Base-by-base conservation (phyloP, 2,113 vertebrate species). In the Callipepla squamata region DNA sequence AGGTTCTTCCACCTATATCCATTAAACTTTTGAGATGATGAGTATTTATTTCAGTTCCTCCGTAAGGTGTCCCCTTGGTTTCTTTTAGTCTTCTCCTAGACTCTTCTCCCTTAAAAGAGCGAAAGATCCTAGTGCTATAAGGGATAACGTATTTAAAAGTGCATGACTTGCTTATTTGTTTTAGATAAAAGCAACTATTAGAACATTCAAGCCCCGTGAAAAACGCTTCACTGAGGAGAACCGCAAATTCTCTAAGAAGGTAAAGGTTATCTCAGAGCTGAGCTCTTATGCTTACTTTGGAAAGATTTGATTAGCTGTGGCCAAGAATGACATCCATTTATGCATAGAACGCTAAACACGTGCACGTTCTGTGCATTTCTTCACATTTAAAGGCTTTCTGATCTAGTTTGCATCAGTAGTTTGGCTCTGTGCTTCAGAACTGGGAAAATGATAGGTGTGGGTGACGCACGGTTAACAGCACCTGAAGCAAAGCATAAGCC, bases 191-290 rank as follows among this genome's bases (percentile, higher is more conserved):
- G 99, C 99, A 77, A 98, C 98, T 18, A 73, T 99, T 80, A 98
- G 96, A 96, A 98, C 98, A 34, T 99, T 99, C 92, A 95, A 97
- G 51, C 98, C 99, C 11, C 98, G 98, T 90, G 99, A 99, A 94
- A 97, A 96, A 36, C 98, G 98, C 95, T 98, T 98, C 74, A 88
- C 94, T 5, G 99, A 99, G 92, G 99, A 99, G 67, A 98, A 97
- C 82, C 95, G 97, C 38, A 99, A 99, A 94, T 98, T 99, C 93
- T 98, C 98, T 90, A 99, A 99, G 98, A 99, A 99, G 99, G 99
- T 99, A 92, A 83, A 98, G 25, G 23, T 96, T 21, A 25, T 65
- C 6, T 8, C 58, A 34, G 14, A 44, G 62, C 58, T 73, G 18
- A 83, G 47, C 36, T 79, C 47, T 74, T 7, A 1, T 32, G 7